Conservation (phyloP, 2,113 vertebrate species). For the Tapirus terrestris region DNA sequence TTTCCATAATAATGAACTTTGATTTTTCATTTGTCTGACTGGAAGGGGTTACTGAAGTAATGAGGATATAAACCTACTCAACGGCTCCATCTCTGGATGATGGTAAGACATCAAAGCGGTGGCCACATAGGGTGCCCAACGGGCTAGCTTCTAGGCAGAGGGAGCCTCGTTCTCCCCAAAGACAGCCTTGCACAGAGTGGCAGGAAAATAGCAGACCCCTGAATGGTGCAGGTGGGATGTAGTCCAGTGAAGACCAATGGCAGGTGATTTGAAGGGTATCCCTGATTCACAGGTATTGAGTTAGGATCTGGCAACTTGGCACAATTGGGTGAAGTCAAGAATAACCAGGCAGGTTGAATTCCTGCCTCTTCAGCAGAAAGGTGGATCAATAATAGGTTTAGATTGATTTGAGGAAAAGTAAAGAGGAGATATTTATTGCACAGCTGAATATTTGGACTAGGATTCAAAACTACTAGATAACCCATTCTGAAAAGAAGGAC, state of each 20-base stretch:
- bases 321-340: neutral
- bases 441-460: neutral
- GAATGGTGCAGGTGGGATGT: accelerated
- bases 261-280: neutral
- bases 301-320: neutral
- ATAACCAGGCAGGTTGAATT: neutral
- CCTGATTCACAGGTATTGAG: neutral
- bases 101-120: neutral
- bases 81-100: neutral
- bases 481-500: neutral
- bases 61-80: neutral
- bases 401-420: neutral
- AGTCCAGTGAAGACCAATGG: neutral
- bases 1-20: slow-evolving; percentile 72
- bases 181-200: neutral
- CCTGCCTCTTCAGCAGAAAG: neutral
- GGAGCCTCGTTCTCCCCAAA: neutral
- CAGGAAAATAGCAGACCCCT: neutral
- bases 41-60: neutral
- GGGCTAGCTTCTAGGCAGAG: neutral
- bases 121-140: neutral
- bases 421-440: neutral
- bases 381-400: neutral
- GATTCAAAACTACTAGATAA: neutral
- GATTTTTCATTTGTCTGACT: slow-evolving; percentile 69